Conservation (phyloP, 2,113 vertebrate genomes). For the Podiceps cristatus region DNA sequence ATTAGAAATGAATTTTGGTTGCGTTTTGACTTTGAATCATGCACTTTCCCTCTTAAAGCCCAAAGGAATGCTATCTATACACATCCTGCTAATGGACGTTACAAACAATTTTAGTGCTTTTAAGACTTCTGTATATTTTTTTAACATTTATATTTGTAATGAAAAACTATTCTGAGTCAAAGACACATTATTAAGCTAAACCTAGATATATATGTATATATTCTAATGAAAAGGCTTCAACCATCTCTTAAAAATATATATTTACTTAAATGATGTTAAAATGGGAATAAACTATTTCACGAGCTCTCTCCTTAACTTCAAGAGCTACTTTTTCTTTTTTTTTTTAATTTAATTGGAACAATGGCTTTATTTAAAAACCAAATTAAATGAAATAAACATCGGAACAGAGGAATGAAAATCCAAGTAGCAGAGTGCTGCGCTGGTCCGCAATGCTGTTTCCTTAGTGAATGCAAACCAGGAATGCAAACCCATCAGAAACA, state of each 20-base stretch:
- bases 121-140: neutral
- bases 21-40: neutral
- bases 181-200: neutral
- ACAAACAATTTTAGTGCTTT: neutral
- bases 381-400: neutral
- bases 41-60: neutral
- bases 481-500: neutral
- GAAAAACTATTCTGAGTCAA: neutral
- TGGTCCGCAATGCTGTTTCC: neutral
- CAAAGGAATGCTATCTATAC: neutral
- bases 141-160: neutral
- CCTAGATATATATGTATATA: neutral
- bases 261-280: neutral
- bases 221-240: neutral
- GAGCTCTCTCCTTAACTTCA: neutral
- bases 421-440: neutral
- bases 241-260: neutral
- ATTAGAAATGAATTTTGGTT: neutral
- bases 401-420: neutral
- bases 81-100: neutral
- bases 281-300: neutral
- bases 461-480: neutral
- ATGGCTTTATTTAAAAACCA: neutral
- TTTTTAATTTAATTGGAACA: neutral
- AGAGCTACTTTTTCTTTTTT: neutral